phyloP scores from a whole-genome alignment of 92 coral and sea anemone genomes.

The Chrysogorgia sp. region DNA sequence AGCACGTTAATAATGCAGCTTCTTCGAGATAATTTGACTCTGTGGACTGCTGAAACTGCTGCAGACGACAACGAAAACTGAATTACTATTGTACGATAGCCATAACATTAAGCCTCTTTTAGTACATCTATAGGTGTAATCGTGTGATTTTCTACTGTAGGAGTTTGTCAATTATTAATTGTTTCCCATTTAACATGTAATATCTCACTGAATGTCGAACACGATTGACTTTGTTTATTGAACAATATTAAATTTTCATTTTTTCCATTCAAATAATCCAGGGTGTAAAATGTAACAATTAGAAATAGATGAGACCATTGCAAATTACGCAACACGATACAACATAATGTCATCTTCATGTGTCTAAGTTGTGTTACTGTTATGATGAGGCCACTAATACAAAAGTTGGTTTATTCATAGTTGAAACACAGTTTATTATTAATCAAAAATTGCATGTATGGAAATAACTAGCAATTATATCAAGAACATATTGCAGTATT shows the following conservation, averaged over 20 bases:
- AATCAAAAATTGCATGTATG: too few relatives aligned
- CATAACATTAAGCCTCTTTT: constrained; percentile 16
- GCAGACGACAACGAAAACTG: constrained; percentile 57
- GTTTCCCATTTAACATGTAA: not conserved
- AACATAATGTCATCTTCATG: too few relatives aligned
- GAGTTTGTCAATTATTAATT: not conserved
- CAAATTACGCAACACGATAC: too few relatives aligned
- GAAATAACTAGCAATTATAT: too few relatives aligned
- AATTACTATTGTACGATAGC: constrained; percentile 17
- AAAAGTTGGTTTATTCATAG: too few relatives aligned
- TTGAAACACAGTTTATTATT: too few relatives aligned
- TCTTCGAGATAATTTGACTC: constrained; percentile 62
- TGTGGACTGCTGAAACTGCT: constrained; percentile 46
- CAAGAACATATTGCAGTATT: too few relatives aligned
- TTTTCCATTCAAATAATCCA: not conserved
- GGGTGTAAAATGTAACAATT: not conserved
- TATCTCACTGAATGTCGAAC: not conserved
- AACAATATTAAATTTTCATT: not conserved
- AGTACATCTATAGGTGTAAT: constrained; percentile 10
- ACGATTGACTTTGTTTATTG: not conserved
- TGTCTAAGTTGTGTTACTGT: too few relatives aligned
- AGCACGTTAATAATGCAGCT: constrained; percentile 69
- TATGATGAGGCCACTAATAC: too few relatives aligned
- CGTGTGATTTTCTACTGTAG: constrained; percentile 8
- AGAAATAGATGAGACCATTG: too few relatives aligned